Base-by-base conservation (phyloP, 2,888 invertebrate genomes). In the Drosophila histrio region DNA sequence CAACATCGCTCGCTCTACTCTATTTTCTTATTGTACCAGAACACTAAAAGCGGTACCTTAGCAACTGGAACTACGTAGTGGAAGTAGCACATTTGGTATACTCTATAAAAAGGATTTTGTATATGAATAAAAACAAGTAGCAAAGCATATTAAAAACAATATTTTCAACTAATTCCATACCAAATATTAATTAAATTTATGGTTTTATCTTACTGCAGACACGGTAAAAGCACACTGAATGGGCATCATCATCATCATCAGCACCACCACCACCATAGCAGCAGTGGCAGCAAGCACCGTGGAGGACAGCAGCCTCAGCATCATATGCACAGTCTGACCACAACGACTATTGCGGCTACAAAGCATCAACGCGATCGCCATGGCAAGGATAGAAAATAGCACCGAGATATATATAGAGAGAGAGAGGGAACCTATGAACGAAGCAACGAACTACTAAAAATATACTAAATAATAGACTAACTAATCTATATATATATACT, bases 201-300 rank as follows among this genome's bases (percentile, higher is more conserved):
- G 3, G 2, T 38, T 49, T 28, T 59, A 8, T 58, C 17, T 49
- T 21, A n/a, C 54, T 60, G 11, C 74, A 90, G 90, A 78, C 84
- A 88, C 77, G 89, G 90, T 90, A 91, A 90, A 91, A 89, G 81
- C 85, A 77, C 79, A 72, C 70, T 77, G 76, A 81, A 72, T 64
- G 79, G 79, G 15, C 81, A 77, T 32, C 65, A 77, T 24, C 75
- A 77, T n/a, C 77, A 56, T 15, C 65, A 56, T 0, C 54, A 71
- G 0, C 70, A 70, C 2, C 47, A 60, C 0, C 41, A 70, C 2
- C 39, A 46, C 17, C 47, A 54, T 22, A 47, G 36, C 43, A 62
- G 63, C 60, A 49, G 69, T 50, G 61, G 64, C 54, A 67, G 83
- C 66, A 87, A 82, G 38, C 86, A 79, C 58, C 75, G 56, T 30